Evolutionary conservation across 2,888 invertebrate species (phyloP).

Genomic region (Linnaemya vulpina): DNA sequence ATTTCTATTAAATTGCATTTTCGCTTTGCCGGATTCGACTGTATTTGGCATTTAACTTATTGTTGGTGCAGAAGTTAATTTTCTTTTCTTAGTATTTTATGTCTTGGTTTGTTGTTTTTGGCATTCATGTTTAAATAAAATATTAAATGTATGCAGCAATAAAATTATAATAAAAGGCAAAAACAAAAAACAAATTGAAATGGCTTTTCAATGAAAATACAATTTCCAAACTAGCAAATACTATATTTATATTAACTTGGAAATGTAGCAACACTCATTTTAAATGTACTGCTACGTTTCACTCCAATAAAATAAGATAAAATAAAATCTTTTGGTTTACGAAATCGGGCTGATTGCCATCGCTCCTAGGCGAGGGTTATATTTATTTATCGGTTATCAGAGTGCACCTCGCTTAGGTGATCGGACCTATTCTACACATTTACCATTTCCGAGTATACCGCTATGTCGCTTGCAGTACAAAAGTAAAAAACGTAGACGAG

Average conservation of each 20-base stretch:
- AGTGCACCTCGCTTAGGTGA: too few relatives aligned
- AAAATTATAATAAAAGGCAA: slow-evolving; percentile 52
- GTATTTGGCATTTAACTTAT: slow-evolving; percentile 37
- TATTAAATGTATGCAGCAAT: slow-evolving; percentile 44
- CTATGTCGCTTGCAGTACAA: too few relatives aligned
- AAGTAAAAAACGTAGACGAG: too few relatives aligned
- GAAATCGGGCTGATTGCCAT: too few relatives aligned
- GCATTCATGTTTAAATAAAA: slow-evolving; percentile 21
- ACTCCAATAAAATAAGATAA: too few relatives aligned
- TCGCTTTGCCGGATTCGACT: too few relatives aligned
- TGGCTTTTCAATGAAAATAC: slow-evolving; percentile 11
- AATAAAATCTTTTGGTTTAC: too few relatives aligned
- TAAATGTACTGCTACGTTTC: background rate
- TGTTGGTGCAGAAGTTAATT: slow-evolving; percentile 58
- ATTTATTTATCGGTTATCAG: too few relatives aligned
- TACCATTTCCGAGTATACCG: too few relatives aligned
- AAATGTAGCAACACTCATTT: background rate
- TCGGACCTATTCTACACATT: too few relatives aligned
- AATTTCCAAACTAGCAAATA: slow-evolving; percentile 39
- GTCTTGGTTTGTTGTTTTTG: slow-evolving; percentile 40
- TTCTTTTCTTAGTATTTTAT: slow-evolving; percentile 49
- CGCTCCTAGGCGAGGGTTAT: too few relatives aligned
- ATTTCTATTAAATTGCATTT: too few relatives aligned
- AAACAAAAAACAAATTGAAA: slow-evolving; percentile 9
- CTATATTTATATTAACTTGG: slow-evolving; percentile 27